These are phyloP conservation scores for Coelopa frigida DNA, from an alignment of 1,140 invertebrate genomes.

Conservation along the genomic window DNA sequence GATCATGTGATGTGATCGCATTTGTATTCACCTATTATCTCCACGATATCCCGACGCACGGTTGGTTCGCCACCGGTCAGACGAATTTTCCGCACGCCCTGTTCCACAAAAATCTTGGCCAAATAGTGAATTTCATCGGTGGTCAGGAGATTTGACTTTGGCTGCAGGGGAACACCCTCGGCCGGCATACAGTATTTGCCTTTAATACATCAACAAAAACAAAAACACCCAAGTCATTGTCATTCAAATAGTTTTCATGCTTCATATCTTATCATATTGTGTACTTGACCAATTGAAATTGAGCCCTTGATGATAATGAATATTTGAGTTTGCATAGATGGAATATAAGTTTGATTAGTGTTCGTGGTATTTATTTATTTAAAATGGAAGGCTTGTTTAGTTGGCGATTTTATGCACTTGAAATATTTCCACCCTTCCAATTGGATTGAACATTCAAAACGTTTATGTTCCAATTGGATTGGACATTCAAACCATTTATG, in stretches of 20 bases:
- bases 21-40: conserved; percentile 64
- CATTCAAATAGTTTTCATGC: neutral
- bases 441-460: neutral
- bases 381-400: neutral
- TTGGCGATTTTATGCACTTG: neutral
- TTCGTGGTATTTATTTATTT: too few species aligned
- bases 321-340: too few species aligned
- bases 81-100: conserved; percentile 88
- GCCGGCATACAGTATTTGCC: conserved; percentile 95
- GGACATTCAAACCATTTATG: neutral
- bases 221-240: neutral
- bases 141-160: conserved; percentile 67
- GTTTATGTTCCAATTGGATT: neutral
- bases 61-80: conserved; percentile 97
- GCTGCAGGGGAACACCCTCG: conserved; percentile 80
- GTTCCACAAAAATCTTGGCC: conserved; percentile 74
- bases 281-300: too few species aligned
- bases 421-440: neutral
- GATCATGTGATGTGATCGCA: conserved; percentile 8
- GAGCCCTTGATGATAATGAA: too few species aligned
- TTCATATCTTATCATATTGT: too few species aligned
- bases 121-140: conserved; percentile 76
- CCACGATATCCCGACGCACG: conserved; percentile 74
- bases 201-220: conserved; percentile 36
- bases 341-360: too few species aligned